Evolutionary conservation across 2,113 vertebrate genomes (phyloP).

Genomic region (Myodes glareolus): DNA sequence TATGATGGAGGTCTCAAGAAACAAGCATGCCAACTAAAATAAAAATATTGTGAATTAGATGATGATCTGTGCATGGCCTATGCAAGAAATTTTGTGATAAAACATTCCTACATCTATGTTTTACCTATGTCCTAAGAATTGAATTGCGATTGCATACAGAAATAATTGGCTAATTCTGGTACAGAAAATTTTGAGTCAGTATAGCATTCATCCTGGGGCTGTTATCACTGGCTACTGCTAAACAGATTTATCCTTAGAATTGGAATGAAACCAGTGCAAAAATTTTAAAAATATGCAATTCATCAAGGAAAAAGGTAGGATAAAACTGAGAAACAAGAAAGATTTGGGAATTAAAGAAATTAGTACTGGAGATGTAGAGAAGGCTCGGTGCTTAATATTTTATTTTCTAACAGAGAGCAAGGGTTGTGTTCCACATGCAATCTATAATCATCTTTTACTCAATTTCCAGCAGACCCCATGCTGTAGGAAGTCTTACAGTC

Average conservation of each 20-base stretch:
- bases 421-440: not conserved
- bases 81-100: not conserved
- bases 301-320: not conserved
- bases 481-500: too few relatives aligned
- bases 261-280: not conserved
- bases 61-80: not conserved
- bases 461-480: not conserved
- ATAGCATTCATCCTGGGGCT: not conserved
- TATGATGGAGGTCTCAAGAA: not conserved
- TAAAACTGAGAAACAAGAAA: not conserved
- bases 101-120: not conserved
- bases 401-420: not conserved
- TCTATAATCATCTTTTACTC: not conserved
- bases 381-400: not conserved
- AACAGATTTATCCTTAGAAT: not conserved
- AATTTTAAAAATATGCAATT: not conserved
- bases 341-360: not conserved
- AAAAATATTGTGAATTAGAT: not conserved
- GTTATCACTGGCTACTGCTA: not conserved
- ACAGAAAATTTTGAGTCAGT: not conserved
- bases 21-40: not conserved
- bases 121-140: not conserved
- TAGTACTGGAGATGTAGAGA: not conserved
- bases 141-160: not conserved
- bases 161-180: not conserved